phyloP scores from a whole-genome alignment of 2,888 invertebrate genomes.

The Odontothrips loti region DNA sequence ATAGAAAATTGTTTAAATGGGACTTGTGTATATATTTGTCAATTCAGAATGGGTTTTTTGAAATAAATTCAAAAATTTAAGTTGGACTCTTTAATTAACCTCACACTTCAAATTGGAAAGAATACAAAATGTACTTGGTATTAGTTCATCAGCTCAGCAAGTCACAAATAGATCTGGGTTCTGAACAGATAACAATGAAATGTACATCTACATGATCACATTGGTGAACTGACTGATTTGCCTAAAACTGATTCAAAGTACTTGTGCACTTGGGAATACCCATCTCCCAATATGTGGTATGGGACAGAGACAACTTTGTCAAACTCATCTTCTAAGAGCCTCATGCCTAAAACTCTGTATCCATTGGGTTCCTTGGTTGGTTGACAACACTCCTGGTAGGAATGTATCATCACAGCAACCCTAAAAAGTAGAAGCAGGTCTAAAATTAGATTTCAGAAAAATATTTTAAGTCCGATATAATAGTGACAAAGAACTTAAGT shows the following conservation, averaged over 20 bases:
- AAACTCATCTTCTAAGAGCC: not conserved
- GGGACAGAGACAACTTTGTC: not conserved
- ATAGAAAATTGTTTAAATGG: not conserved
- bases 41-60: not conserved
- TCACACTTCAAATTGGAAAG: not conserved
- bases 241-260: not conserved
- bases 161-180: no score
- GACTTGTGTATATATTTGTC: not conserved
- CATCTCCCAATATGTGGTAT: not conserved
- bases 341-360: not conserved
- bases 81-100: not conserved
- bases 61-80: not conserved
- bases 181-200: not conserved
- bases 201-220: no score
- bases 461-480: not conserved
- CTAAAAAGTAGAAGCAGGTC: not conserved
- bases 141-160: no score
- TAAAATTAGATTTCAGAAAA: not conserved
- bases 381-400: not conserved
- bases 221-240: not conserved
- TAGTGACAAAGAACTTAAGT: not conserved
- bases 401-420: conserved; percentile 9
- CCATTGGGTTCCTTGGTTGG: conserved; percentile 11
- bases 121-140: no score
- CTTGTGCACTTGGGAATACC: not conserved